phyloP scores from a whole-genome alignment of 1,140 invertebrate genomes.

The Drosophila pruinosa region DNA sequence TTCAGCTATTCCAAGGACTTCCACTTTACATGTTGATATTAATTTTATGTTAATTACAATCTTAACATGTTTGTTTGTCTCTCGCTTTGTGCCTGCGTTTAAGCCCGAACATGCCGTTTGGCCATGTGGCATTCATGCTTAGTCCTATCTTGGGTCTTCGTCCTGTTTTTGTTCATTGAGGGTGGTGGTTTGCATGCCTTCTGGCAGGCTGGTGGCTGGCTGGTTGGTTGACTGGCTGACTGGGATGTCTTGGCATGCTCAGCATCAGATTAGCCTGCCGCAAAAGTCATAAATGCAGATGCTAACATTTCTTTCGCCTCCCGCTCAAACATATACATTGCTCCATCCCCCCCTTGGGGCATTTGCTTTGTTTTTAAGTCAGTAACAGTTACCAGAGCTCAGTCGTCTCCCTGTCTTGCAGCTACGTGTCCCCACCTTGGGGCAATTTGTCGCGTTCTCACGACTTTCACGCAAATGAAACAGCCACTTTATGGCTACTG shows the following conservation, averaged over 20 bases:
- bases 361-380: slow-evolving; percentile 68
- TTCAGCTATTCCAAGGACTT: slow-evolving; percentile 9
- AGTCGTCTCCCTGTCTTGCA: not conserved
- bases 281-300: slow-evolving; percentile 81
- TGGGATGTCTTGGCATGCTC: slow-evolving; percentile 50
- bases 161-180: not conserved
- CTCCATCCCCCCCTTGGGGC: slow-evolving; percentile 41
- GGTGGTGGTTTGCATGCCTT: slow-evolving; percentile 16
- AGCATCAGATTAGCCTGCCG: slow-evolving; percentile 76
- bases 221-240: slow-evolving; percentile 26
- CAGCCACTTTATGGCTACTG: slow-evolving; percentile 63
- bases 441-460: slow-evolving; percentile 76
- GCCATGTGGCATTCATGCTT: not conserved
- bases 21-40: slow-evolving; percentile 57
- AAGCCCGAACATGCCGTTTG: slow-evolving; percentile 3
- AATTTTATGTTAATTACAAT: slow-evolving; percentile 81
- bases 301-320: slow-evolving; percentile 65
- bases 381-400: not conserved
- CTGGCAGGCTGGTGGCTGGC: not conserved
- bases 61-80: slow-evolving; percentile 57
- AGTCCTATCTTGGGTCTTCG: slow-evolving; percentile 8
- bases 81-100: slow-evolving; percentile 20
- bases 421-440: slow-evolving; percentile 28
- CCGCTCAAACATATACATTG: not conserved
- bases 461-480: slow-evolving; percentile 75